These are phyloP conservation scores for Ivindomyrus marchei DNA, from an alignment of 2,113 vertebrate species.

Conservation along the genomic window DNA sequence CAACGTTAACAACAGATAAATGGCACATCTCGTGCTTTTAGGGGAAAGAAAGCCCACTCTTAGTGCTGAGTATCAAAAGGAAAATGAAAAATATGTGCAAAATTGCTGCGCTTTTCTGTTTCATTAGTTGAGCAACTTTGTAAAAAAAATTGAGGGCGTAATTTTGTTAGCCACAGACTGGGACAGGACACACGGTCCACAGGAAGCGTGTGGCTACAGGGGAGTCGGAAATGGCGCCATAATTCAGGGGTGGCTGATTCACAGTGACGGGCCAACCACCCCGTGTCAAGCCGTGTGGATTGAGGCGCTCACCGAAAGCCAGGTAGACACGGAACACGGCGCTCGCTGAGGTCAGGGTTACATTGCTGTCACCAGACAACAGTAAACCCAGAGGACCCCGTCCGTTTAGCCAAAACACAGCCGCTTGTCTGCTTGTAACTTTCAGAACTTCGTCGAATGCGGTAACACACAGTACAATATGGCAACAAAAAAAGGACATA, in stretches of 20 bases:
- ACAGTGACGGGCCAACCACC: slow-evolving; percentile 23
- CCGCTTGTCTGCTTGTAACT: background rate
- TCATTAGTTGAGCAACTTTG: background rate
- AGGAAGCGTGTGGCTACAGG: background rate
- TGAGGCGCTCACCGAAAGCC: slow-evolving; percentile 10
- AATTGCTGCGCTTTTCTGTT: background rate
- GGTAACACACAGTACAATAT: background rate
- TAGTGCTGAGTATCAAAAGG: background rate
- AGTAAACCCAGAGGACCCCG: background rate
- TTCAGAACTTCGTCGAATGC: background rate
- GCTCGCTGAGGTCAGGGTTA: background rate
- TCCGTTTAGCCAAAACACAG: background rate
- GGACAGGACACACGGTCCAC: background rate
- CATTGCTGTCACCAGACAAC: background rate
- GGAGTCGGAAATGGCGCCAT: background rate
- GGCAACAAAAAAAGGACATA: background rate
- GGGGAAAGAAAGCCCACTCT: background rate
- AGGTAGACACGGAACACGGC: background rate
- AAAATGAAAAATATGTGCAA: background rate
- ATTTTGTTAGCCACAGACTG: background rate
- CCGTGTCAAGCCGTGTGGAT: slow-evolving; percentile 6
- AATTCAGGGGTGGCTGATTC: slow-evolving; percentile 7
- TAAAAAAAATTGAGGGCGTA: background rate
- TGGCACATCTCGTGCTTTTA: background rate
- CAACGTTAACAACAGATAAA: background rate